Base-by-base conservation (phyloP, 2,888 invertebrate species). In the Ectobius pallidus region DNA sequence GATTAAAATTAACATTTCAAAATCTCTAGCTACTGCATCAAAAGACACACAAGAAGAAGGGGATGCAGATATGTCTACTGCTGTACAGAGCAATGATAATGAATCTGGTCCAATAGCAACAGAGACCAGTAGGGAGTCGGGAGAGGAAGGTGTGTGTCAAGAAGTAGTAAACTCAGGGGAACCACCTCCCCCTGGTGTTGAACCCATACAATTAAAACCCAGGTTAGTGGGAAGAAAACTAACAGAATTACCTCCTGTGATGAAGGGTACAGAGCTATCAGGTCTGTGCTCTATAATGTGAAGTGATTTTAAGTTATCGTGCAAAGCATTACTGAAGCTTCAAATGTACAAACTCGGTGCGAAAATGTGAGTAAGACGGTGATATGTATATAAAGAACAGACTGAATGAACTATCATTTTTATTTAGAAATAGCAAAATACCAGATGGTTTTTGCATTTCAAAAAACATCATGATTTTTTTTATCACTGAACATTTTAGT, bases 241-340 rank as follows among this genome's bases (percentile, higher is more conserved):
- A 67, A 90, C 89, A 76, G 88, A 90, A 78, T 87, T 91, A 77
- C 92, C 93, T 2, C 90, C 91, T 0, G 87, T 92, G 55, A 85
- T 86, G 73, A 91, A 88, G 81, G 95, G 95, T 34, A 87, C 86
- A 75, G 95, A 96, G 81, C 86, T 94, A 22, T 95, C 95, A 0
- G 95, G 93, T 34, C 85, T 96, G 78, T 96, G 96, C 85, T 91
- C 92, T 68, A 92, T 96, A 78, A 94, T 94, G 94, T 94, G 86
- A 87, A 80, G 32, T 58, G 55, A 27, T 16, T 58, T 30, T 3
- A n/a, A 27, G 2, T 25, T 30, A n/a, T n/a, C 11, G 34, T 34
- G 11, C 34, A 34, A 11, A 34, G 34, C 11, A 7, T 34, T 34
- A 34, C n/a, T n/a, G n/a, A n/a, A 18, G 18, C n/a, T 44, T n/a